A percentile compares a stretch with the other conserved stretches of the same genome.
These are phyloP conservation scores for Liparis tanakae DNA, from an alignment of 2,797 vertebrate genomes.

Conservation along the genomic window DNA sequence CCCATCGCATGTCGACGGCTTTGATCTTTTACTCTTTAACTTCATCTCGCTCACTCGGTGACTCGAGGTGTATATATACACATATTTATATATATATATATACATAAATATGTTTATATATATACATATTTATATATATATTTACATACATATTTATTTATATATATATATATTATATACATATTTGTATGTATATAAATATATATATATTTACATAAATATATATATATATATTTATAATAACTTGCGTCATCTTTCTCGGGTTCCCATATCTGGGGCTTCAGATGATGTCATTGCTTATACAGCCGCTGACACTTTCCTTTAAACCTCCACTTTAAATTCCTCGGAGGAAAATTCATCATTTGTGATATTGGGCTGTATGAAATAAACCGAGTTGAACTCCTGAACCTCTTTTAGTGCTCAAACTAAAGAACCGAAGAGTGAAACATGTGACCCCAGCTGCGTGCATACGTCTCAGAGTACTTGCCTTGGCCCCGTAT, in stretches of 20 bases:
- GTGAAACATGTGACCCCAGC: slow-evolving; percentile 1
- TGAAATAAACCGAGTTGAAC: no score
- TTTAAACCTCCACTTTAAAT: no score
- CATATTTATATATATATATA: background rate
- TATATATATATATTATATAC: background rate
- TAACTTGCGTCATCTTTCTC: background rate
- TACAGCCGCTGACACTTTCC: no score
- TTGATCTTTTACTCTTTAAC: background rate
- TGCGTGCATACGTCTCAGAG: slow-evolving; percentile 1
- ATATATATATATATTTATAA: background rate
- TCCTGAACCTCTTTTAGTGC: no score
- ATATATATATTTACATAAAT: background rate
- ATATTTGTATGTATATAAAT: no score
- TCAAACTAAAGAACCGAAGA: no score
- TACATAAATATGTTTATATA: no score
- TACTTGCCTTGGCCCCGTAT: slow-evolving; percentile 95
- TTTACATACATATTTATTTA: background rate
- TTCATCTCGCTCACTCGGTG: background rate
- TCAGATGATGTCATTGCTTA: background rate
- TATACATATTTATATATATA: background rate
- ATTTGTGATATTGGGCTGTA: no score
- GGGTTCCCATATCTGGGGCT: background rate
- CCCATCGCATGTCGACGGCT: background rate
- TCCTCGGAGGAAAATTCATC: no score
- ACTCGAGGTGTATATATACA: background rate